Percentiles rank a stretch among this genome's conserved stretches.
These are phyloP conservation scores for Mimas tiliae DNA, from an alignment of 2,888 invertebrate genomes.

Conservation along the genomic window DNA sequence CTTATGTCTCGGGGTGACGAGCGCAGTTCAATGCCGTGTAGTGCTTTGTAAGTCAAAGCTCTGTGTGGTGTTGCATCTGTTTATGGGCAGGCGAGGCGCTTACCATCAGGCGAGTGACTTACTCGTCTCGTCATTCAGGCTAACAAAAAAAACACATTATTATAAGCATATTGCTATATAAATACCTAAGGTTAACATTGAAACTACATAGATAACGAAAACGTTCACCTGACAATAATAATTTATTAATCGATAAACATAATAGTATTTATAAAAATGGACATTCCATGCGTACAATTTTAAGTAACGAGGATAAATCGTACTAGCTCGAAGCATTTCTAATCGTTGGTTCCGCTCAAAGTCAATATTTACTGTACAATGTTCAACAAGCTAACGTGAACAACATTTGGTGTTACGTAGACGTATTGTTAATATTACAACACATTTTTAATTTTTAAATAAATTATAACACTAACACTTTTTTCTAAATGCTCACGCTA, in stretches of 20 bases:
- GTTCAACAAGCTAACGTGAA: neutral
- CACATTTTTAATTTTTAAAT: neutral
- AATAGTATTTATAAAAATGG: neutral
- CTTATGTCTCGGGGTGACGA: too few species aligned
- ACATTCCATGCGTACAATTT: slow-evolving; percentile 23
- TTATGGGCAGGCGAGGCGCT: too few species aligned
- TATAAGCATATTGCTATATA: neutral
- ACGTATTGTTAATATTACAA: neutral
- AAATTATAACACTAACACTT: neutral
- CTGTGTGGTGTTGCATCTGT: too few species aligned
- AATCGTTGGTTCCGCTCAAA: slow-evolving; percentile 1
- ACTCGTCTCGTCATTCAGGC: too few species aligned
- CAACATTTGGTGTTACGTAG: neutral
- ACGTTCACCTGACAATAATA: slow-evolving; percentile 22
- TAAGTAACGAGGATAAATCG: neutral
- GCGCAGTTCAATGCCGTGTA: too few species aligned
- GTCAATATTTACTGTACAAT: neutral
- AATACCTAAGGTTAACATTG: slow-evolving; percentile 8
- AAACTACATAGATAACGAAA: neutral
- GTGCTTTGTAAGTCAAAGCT: too few species aligned
- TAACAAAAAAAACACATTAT: too few species aligned
- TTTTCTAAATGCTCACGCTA: neutral
- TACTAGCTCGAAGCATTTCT: neutral
- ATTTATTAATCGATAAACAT: slow-evolving; percentile 14
- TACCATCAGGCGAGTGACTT: too few species aligned